A percentile compares a stretch with the other conserved stretches of the same genome.
Conservation (phyloP, 92 coral and sea anemone genomes). For the Zoanthus solanderi region DNA sequence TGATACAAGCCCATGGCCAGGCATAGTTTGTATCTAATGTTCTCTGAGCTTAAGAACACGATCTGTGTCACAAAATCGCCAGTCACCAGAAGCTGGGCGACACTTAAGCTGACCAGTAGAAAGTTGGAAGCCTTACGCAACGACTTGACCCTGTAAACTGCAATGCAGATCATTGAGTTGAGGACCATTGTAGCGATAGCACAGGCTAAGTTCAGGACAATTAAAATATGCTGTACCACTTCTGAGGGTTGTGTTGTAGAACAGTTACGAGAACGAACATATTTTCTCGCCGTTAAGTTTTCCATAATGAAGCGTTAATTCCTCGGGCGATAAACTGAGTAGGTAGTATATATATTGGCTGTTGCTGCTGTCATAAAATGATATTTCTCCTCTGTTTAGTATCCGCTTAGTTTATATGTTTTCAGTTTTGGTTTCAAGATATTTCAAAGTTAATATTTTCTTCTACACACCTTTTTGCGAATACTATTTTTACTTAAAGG, state of each 20-base stretch:
- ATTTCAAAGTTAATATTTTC: no score
- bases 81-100: conserved; percentile 7
- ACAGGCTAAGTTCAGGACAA: background rate
- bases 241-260: background rate
- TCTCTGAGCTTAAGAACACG: background rate
- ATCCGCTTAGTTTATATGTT: no score
- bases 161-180: conserved; percentile 14
- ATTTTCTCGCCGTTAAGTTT: background rate
- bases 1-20: background rate
- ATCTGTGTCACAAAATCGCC: background rate
- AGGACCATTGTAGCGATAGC: background rate
- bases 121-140: conserved; percentile 19
- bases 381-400: no score
- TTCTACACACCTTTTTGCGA: no score
- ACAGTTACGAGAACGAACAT: background rate
- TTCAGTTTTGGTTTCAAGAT: no score
- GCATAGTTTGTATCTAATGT: background rate
- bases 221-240: background rate
- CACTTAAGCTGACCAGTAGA: conserved; percentile 11
- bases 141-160: conserved; percentile 10
- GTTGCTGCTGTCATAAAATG: no score
- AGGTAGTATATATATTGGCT: no score
- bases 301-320: background rate
- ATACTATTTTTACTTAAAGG: no score
- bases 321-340: no score